Evolutionary conservation across 2,113 vertebrate species (phyloP).

Genomic region (Calypte anna): DNA sequence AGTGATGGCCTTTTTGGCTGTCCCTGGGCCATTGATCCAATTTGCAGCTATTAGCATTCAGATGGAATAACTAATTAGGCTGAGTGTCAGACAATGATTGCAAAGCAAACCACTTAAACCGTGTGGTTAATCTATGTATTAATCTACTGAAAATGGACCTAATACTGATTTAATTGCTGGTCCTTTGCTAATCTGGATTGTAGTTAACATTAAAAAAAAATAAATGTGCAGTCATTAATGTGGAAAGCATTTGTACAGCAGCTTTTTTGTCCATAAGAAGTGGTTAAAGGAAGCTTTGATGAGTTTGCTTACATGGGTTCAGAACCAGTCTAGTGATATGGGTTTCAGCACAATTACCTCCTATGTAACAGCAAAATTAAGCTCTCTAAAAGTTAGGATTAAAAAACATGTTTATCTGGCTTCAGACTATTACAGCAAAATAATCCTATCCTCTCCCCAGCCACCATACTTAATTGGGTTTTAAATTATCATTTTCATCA

Average conservation of each 20-base stretch:
- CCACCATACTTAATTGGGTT: constrained; percentile 30
- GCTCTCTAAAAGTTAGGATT: neutral
- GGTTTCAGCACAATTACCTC: neutral
- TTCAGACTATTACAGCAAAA: neutral
- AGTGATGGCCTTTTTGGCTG: neutral
- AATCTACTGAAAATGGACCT: constrained; percentile 33
- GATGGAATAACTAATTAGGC: constrained; percentile 54
- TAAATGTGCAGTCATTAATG: neutral
- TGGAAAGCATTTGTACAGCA: neutral
- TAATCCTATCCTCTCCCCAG: neutral
- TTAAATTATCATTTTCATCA: constrained; percentile 13
- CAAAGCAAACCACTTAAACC: constrained; percentile 41
- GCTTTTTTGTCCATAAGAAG: neutral
- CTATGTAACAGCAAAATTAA: neutral
- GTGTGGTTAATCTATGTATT: neutral
- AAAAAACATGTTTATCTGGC: neutral
- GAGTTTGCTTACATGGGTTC: neutral
- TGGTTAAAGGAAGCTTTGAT: neutral
- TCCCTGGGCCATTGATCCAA: constrained; percentile 57
- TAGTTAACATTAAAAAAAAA: constrained; percentile 30
- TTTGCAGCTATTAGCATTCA: constrained; percentile 70
- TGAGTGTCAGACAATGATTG: neutral
- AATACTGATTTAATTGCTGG: constrained; percentile 63
- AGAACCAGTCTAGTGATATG: neutral
- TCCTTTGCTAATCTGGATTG: constrained; percentile 49